Percentiles rank a stretch among this genome's conserved stretches.
These are phyloP conservation scores for Spermophilus dauricus DNA, from an alignment of 2,113 vertebrate species.

Conservation along the genomic window DNA sequence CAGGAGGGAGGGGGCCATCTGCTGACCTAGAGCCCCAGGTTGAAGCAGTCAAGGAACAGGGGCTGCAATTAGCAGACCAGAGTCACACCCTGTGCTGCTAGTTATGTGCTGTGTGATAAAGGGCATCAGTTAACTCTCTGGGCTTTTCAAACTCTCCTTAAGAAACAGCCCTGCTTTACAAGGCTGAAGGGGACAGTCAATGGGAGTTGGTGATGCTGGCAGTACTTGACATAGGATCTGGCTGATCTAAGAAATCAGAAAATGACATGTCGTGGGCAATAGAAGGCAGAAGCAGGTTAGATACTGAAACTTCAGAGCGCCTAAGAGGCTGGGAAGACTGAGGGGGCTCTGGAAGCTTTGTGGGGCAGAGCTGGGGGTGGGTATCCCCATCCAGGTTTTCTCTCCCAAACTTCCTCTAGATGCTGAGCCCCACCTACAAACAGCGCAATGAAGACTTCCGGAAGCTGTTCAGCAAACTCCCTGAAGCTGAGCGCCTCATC, in stretches of 20 bases:
- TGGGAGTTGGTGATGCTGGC: not conserved
- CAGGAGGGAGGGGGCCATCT: not conserved
- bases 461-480: conserved; percentile 95
- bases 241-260: not conserved
- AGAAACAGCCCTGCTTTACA: not conserved
- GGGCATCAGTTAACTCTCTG: not conserved
- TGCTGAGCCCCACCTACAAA: conserved; percentile 96
- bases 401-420: conserved; percentile 83
- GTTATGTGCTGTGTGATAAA: not conserved
- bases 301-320: not conserved
- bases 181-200: not conserved
- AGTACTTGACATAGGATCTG: not conserved
- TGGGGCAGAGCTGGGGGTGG: not conserved
- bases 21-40: not conserved
- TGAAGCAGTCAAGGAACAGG: not conserved
- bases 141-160: not conserved
- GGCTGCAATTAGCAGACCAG: not conserved
- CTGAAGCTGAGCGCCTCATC: conserved; percentile 94
- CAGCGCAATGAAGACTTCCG: conserved; percentile 96
- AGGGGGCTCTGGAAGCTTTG: not conserved
- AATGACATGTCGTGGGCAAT: not conserved
- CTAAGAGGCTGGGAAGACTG: not conserved
- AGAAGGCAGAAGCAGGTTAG: not conserved
- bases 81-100: rapidly evolving
- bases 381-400: not conserved